phyloP scores from a whole-genome alignment of 2,888 invertebrate species.

The Megalurothrips usitatus region DNA sequence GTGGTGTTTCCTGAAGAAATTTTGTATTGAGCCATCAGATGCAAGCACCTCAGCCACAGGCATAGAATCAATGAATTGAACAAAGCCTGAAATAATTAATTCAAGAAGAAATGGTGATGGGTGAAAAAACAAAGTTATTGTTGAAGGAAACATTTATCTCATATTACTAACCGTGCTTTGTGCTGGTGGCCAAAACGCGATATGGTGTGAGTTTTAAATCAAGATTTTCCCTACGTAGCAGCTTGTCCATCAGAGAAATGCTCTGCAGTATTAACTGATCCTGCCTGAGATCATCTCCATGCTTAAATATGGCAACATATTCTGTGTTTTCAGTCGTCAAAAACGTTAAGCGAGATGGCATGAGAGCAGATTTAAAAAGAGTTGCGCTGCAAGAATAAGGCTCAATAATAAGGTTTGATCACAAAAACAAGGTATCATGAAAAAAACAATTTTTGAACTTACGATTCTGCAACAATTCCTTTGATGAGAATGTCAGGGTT shows the following conservation, averaged over 20 bases:
- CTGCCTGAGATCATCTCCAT: conserved; percentile 95
- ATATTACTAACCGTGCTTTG: conserved; percentile 65
- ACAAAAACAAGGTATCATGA: conserved; percentile 29
- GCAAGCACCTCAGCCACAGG: conserved; percentile 89
- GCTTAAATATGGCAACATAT: conserved; percentile 95
- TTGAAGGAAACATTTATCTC: background rate
- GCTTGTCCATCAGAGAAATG: conserved; percentile 96
- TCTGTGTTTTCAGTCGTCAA: conserved; percentile 73
- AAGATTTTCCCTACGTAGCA: conserved; percentile 88
- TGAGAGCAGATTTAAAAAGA: conserved; percentile 92
- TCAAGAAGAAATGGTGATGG: background rate
- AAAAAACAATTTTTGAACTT: conserved; percentile 37
- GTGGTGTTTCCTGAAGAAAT: conserved; percentile 86
- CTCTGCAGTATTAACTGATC: conserved; percentile 97
- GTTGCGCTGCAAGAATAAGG: conserved; percentile 55
- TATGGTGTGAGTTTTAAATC: conserved; percentile 96
- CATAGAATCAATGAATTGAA: conserved; percentile 90
- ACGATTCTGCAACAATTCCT: conserved; percentile 80
- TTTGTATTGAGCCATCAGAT: conserved; percentile 83
- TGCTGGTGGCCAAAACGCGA: conserved; percentile 90
- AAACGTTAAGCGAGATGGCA: conserved; percentile 91
- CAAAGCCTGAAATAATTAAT: conserved; percentile 60
- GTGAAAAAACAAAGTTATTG: background rate
- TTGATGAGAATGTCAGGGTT: conserved; percentile 87
- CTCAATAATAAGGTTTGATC: conserved; percentile 31